phyloP scores from a whole-genome alignment of 2,888 invertebrate species.

The Aphidius colemani region DNA sequence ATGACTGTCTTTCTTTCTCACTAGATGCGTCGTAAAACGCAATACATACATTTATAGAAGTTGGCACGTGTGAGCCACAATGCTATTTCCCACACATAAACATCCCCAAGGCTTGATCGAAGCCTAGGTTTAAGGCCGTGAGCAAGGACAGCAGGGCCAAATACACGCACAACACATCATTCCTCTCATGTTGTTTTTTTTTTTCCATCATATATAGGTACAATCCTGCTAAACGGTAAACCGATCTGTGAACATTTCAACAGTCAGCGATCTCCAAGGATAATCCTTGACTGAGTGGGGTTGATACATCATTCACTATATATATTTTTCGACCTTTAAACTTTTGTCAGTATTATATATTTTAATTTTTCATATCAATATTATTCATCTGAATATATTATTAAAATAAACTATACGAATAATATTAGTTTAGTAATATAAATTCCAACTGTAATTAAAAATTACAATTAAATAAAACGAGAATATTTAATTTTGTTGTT shows the following conservation, averaged over 20 bases:
- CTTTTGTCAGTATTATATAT: too few relatives aligned
- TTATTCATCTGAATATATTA: too few relatives aligned
- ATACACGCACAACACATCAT: not conserved
- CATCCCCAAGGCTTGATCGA: constrained; percentile 25
- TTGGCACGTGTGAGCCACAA: constrained; percentile 67
- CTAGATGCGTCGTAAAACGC: constrained; percentile 27
- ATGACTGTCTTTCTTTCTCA: constrained; percentile 16
- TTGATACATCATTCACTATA: constrained; percentile 45
- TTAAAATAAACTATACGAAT: too few relatives aligned
- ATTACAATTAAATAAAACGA: too few relatives aligned
- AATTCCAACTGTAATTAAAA: too few relatives aligned
- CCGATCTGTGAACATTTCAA: constrained; percentile 60
- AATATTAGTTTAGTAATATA: too few relatives aligned
- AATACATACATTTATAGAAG: constrained; percentile 52
- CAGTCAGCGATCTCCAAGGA: constrained; percentile 59
- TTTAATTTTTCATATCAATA: too few relatives aligned
- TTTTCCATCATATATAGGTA: constrained; percentile 24
- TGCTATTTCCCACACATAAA: constrained; percentile 63
- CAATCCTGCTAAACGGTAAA: constrained; percentile 59
- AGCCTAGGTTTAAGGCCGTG: constrained; percentile 28
- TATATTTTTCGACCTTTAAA: constrained; percentile 6
- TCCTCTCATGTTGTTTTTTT: constrained; percentile 5
- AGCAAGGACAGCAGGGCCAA: constrained; percentile 18
- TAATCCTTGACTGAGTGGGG: constrained; percentile 55
- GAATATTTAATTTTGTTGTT: too few relatives aligned